phyloP scores from a whole-genome alignment of 2,113 vertebrate species.

The Caloenas nicobarica region DNA sequence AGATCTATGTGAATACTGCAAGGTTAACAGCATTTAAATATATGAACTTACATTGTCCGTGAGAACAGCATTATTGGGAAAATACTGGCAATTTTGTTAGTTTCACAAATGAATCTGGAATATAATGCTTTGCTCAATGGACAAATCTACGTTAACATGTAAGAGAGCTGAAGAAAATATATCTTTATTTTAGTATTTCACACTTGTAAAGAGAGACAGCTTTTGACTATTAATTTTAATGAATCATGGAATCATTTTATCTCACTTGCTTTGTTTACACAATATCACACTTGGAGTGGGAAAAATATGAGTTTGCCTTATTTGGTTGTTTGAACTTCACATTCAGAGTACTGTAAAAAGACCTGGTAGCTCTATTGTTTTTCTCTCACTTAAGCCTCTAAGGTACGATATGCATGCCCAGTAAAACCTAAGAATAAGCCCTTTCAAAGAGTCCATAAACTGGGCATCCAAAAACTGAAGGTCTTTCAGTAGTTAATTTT shows the following conservation, averaged over 20 bases:
- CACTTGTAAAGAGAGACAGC: background rate
- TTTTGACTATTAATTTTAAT: background rate
- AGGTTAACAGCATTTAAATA: background rate
- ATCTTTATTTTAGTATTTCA: background rate
- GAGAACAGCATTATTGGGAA: background rate
- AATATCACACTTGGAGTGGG: background rate
- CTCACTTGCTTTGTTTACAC: background rate
- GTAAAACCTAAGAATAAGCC: background rate
- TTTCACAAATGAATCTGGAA: background rate
- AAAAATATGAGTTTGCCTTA: background rate
- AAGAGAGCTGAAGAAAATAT: background rate
- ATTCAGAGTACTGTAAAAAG: background rate
- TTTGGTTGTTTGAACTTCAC: background rate
- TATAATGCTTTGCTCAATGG: background rate
- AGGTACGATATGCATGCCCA: background rate
- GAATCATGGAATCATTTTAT: background rate
- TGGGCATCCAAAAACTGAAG: background rate
- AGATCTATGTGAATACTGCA: background rate
- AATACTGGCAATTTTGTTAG: background rate
- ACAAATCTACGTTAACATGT: background rate
- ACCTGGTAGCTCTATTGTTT: background rate
- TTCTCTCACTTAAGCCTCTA: background rate
- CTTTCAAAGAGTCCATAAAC: background rate
- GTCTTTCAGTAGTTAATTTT: background rate
- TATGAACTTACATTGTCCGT: background rate